A percentile compares a stretch with the other conserved stretches of the same genome.
Evolutionary conservation across 2,113 vertebrate species (phyloP).

Genomic region (Dromiciops gliroides): DNA sequence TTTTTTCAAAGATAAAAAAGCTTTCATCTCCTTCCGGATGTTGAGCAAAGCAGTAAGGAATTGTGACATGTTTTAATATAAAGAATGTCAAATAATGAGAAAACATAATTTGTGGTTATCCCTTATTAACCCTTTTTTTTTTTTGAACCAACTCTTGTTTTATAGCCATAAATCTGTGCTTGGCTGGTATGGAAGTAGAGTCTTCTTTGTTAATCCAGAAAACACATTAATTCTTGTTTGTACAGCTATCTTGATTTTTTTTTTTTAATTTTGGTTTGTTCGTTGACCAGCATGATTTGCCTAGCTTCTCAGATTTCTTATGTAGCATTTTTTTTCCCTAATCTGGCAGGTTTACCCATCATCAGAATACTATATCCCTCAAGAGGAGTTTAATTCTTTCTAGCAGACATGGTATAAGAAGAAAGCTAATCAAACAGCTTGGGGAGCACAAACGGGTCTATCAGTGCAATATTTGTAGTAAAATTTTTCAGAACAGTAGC

Average conservation of each 20-base stretch:
- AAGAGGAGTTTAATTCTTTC: constrained; percentile 86
- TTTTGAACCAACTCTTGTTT: neutral
- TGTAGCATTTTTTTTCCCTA: constrained; percentile 43
- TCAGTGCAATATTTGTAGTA: constrained; percentile 94
- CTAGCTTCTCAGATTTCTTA: neutral
- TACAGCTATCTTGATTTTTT: neutral
- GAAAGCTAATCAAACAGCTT: constrained; percentile 86
- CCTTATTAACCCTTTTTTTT: neutral
- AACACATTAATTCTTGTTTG: neutral
- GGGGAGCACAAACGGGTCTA: constrained; percentile 95
- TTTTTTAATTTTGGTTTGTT: fast-evolving
- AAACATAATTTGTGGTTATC: neutral
- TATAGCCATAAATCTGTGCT: neutral
- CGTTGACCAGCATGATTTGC: fast-evolving
- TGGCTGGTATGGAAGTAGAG: neutral
- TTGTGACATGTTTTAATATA: neutral
- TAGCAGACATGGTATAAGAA: constrained; percentile 85
- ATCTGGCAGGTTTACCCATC: constrained; percentile 84
- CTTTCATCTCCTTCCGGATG: neutral
- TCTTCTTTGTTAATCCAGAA: neutral
- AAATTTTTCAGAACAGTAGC: constrained; percentile 99
- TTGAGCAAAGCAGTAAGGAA: neutral
- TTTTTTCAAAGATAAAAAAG: neutral
- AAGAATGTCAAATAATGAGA: neutral
- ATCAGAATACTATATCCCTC: constrained; percentile 82